Evolutionary conservation across 1,140 invertebrate species (phyloP), one percentile per base, ranked within the genome.

Genomic region (Bombus terrestris): DNA sequence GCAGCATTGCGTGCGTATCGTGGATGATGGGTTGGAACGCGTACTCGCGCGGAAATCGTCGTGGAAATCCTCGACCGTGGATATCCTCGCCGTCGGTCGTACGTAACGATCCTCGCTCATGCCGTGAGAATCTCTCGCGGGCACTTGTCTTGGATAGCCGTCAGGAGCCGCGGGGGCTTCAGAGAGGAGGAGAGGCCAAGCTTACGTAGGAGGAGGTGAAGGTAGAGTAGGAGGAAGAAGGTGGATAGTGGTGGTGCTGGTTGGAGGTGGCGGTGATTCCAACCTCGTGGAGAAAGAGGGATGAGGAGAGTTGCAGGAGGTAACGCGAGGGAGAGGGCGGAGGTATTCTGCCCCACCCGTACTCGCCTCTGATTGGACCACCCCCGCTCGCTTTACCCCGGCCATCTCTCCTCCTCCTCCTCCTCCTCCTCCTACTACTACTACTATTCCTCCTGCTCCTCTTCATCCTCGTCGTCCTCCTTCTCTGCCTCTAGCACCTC

Each of bases 41-140:
- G 88, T 90, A 90, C 89, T 71, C 90, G 89, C 90, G 88, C 90
- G 88, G 84, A 91, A 88, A 86, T 88, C 85, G 90, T 90, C 86
- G 88, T 92, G 88, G 77, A 92, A 91, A 93, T 92, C 88, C 91
- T 89, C 86, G 87, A 89, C 87, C 92, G 74, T 92, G 92, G 91
- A 92, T 89, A 91, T 86, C 89, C 85, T 91, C 85, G 80, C 83
- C 86, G 84, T 90, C 87, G 89, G 87, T 92, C 86, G 86, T 90
- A 92, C 90, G 92, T 92, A 94, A 95, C 94, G 94, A 95, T 95
- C 94, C 92, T 93, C 89, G 92, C 92, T 95, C 94, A 93, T 93
- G 92, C 93, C 87, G 90, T 93, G 93, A 92, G 93, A 95, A 95
- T 95, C 94, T 95, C 93, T 94, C 92, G 93, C 94, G 93, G 94